phyloP scores from a whole-genome alignment of 2,113 vertebrate genomes.

The Sakesphorus luctuosus region DNA sequence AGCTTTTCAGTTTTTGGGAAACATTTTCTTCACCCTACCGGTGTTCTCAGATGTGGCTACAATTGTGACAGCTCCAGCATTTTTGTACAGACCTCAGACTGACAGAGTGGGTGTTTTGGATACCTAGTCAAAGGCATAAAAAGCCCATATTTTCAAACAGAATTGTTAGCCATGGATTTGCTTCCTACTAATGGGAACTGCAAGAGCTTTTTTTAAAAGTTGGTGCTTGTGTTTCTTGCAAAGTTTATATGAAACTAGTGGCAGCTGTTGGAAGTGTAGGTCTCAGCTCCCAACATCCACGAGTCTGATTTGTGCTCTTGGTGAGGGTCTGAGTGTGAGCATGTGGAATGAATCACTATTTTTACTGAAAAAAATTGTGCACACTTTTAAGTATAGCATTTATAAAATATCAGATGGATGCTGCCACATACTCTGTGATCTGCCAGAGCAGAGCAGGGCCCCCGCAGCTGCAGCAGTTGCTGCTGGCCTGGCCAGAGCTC shows the following conservation, averaged over 20 bases:
- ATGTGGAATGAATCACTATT: not conserved
- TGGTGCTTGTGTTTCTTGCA: not conserved
- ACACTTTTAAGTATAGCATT: not conserved
- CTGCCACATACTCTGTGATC: fast-evolving
- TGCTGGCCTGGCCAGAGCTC: fast-evolving
- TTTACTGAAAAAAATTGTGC: not conserved
- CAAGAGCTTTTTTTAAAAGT: not conserved
- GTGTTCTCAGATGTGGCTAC: not conserved
- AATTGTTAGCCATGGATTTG: not conserved
- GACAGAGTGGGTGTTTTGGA: not conserved
- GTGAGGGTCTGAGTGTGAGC: not conserved
- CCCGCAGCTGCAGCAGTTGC: not conserved
- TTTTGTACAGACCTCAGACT: not conserved
- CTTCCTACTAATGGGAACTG: not conserved
- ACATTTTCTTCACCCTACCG: not conserved
- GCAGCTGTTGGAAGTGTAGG: not conserved
- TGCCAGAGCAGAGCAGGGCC: not conserved
- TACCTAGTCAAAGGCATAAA: not conserved
- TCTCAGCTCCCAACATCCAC: not conserved
- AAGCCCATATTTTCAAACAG: not conserved
- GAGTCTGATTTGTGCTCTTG: not conserved
- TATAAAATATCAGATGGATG: not conserved
- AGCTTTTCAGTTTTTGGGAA: not conserved
- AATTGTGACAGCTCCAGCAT: not conserved
- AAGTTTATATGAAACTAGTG: not conserved